Conservation (phyloP, 2,888 invertebrate genomes). For the Phania funesta region DNA sequence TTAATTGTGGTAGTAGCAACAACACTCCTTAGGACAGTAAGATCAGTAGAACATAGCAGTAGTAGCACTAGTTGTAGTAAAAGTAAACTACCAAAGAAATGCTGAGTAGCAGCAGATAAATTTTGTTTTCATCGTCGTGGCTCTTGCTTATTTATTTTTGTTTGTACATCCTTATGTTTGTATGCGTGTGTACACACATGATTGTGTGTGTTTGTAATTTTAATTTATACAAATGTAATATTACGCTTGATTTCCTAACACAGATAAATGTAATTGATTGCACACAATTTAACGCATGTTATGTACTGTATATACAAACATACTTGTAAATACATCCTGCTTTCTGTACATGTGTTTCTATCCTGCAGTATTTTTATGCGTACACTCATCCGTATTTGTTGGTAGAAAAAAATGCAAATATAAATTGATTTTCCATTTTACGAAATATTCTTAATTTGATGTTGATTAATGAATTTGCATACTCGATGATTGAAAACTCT, state of each 20-base stretch:
- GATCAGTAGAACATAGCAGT: neutral
- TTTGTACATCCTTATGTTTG: neutral
- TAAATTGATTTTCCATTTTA: constrained; percentile 40
- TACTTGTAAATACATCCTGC: neutral
- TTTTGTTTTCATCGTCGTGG: constrained; percentile 6
- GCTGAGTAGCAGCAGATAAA: constrained; percentile 57
- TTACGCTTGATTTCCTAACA: constrained; percentile 72
- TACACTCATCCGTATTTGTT: neutral
- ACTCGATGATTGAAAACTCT: constrained; percentile 36
- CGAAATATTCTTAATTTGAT: constrained; percentile 49
- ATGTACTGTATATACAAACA: constrained; percentile 10
- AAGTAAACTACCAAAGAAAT: constrained; percentile 41
- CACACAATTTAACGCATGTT: constrained; percentile 69
- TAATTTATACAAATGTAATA: constrained; percentile 75
- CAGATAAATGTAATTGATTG: constrained; percentile 75
- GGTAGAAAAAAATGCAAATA: neutral
- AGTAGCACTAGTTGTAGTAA: neutral
- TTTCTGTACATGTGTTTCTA: neutral
- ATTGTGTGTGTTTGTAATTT: constrained; percentile 61
- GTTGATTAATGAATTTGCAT: constrained; percentile 46
- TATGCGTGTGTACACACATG: neutral
- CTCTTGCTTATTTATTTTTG: constrained; percentile 11
- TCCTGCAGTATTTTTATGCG: constrained; percentile 36
- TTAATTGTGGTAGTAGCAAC: constrained; percentile 26
- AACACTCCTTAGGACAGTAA: neutral